Evolutionary conservation across 2,888 invertebrate species (phyloP).

Genomic region (Anarsia innoxiella): DNA sequence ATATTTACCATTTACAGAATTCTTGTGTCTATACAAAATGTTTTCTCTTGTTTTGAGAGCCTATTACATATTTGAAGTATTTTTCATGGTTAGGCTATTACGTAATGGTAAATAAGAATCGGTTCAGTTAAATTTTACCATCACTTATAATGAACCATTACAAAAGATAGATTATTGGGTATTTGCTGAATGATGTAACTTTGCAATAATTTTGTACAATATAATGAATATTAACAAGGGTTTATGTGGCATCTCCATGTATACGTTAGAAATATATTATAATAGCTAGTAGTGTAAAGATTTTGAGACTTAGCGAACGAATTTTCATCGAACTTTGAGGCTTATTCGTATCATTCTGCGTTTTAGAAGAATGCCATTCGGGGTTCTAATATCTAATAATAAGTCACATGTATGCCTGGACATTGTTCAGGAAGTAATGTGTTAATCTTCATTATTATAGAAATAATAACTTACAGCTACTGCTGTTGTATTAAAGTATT

Average conservation of each 20-base stretch:
- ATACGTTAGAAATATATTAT: conserved; percentile 26
- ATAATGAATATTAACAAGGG: conserved; percentile 43
- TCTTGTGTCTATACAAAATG: conserved; percentile 76
- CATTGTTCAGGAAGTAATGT: too few relatives aligned
- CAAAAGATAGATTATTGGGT: conserved; percentile 33
- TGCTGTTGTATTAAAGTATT: conserved; percentile 3
- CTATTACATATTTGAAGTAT: conserved; percentile 67
- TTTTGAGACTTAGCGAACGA: neutral
- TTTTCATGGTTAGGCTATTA: conserved; percentile 43
- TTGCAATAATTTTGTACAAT: conserved; percentile 61
- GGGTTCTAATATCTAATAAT: too few relatives aligned
- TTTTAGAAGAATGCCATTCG: too few relatives aligned
- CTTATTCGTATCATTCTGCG: too few relatives aligned
- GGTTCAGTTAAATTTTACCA: conserved; percentile 30
- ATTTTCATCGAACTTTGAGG: too few relatives aligned
- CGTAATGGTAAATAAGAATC: conserved; percentile 31
- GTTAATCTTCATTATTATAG: too few relatives aligned
- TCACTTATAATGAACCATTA: conserved; percentile 16
- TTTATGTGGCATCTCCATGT: conserved; percentile 62
- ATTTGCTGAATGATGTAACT: conserved; percentile 42
- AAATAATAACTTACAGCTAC: too few relatives aligned
- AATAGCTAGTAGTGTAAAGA: neutral
- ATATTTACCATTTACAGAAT: conserved; percentile 77
- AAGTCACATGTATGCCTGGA: too few relatives aligned
- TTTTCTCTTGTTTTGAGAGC: conserved; percentile 77